Conservation (phyloP, 2,797 vertebrate species). For the Pogonophryne albipinna region DNA sequence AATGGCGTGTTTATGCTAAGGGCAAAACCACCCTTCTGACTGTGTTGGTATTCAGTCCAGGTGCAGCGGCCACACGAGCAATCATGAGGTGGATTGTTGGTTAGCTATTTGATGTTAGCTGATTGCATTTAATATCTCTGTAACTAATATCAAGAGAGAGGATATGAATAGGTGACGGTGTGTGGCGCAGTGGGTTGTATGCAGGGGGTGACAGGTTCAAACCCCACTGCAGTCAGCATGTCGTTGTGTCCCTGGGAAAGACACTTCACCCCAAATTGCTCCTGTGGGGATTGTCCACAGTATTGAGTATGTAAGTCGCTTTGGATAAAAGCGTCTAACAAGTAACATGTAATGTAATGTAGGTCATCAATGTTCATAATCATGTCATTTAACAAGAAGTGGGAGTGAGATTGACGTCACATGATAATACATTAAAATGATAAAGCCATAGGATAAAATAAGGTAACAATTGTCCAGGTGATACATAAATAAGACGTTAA, state of each 20-base stretch:
- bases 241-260: too few relatives aligned
- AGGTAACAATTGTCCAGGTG: conserved; percentile 61
- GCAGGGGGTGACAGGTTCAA: too few relatives aligned
- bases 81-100: conserved; percentile 64
- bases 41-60: conserved; percentile 68
- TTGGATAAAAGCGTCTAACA: too few relatives aligned
- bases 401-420: conserved; percentile 35
- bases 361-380: conserved; percentile 62
- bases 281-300: too few relatives aligned
- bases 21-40: conserved; percentile 58
- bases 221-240: too few relatives aligned
- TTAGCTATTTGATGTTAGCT: conserved; percentile 65
- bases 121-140: conserved; percentile 68
- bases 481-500: conserved; percentile 43
- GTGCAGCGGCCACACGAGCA: conserved; percentile 62
- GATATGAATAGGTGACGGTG: conserved; percentile 26
- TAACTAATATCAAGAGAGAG: conserved; percentile 56
- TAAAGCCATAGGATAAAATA: conserved; percentile 49
- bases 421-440: conserved; percentile 51
- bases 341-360: too few relatives aligned
- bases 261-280: too few relatives aligned
- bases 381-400: conserved; percentile 38
- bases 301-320: too few relatives aligned
- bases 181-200: too few relatives aligned
- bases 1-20: conserved; percentile 65